phyloP scores from a whole-genome alignment of 2,113 vertebrate genomes.

The Tringa solitaria region DNA sequence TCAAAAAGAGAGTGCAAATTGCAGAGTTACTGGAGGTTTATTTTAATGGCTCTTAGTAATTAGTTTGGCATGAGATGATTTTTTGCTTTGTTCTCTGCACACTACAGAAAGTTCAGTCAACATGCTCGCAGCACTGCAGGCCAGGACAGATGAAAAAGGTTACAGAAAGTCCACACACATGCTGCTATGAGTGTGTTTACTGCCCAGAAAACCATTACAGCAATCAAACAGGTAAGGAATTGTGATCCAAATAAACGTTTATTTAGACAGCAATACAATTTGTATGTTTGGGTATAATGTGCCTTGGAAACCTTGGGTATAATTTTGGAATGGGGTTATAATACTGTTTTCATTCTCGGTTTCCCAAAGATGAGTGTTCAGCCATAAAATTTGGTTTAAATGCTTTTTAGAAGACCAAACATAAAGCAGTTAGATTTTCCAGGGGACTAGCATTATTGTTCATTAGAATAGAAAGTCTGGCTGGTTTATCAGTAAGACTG shows the following conservation, averaged over 20 bases:
- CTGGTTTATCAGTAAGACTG: not conserved
- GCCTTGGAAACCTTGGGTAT: not conserved
- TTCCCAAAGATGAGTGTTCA: not conserved
- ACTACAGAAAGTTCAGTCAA: conserved; percentile 78
- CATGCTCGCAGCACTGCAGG: conserved; percentile 81
- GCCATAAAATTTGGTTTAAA: not conserved
- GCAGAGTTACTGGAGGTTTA: not conserved
- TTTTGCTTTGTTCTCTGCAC: not conserved
- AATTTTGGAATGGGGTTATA: not conserved
- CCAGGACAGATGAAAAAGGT: conserved; percentile 87
- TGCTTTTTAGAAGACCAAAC: not conserved
- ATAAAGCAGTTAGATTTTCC: not conserved
- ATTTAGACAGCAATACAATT: not conserved
- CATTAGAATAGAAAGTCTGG: not conserved
- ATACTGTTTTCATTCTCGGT: not conserved
- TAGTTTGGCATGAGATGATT: not conserved
- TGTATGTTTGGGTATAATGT: not conserved
- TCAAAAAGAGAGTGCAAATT: not conserved
- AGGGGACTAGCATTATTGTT: not conserved
- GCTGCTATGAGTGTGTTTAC: conserved; percentile 85
- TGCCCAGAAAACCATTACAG: conserved; percentile 87
- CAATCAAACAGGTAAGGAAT: conserved; percentile 76
- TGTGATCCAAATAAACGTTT: not conserved
- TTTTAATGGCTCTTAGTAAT: not conserved
- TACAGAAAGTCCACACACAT: conserved; percentile 82